A percentile compares a stretch with the other conserved stretches of the same genome.
phyloP scores from a whole-genome alignment of 2,888 invertebrate genomes.

The Crossocerus cetratus region DNA sequence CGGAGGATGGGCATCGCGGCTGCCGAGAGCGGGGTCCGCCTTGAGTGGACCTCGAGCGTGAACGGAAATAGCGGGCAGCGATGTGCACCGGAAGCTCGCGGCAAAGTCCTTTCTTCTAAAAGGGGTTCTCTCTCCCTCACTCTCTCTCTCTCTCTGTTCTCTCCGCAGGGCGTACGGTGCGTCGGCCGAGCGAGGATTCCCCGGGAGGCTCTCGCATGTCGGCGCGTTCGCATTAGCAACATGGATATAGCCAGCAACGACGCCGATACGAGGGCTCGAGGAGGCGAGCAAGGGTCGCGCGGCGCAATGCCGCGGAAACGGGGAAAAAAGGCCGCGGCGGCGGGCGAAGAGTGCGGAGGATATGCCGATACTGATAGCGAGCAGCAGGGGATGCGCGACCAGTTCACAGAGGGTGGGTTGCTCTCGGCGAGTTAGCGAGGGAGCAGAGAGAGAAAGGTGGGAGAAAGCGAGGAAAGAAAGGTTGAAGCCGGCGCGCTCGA shows the following conservation, averaged over 20 bases:
- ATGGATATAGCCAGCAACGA: no score
- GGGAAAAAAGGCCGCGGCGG: constrained; percentile 5
- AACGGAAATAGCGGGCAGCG: constrained; percentile 59
- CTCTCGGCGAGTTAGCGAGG: not conserved
- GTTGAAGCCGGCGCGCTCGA: not conserved
- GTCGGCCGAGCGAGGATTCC: constrained; percentile 29
- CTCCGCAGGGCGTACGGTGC: no score
- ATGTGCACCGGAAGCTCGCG: constrained; percentile 55
- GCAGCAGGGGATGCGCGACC: not conserved
- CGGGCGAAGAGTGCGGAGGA: no score
- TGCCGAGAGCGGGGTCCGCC: no score
- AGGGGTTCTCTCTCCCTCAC: not conserved
- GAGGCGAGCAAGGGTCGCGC: no score
- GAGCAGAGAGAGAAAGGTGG: constrained; percentile 14
- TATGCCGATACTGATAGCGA: not conserved
- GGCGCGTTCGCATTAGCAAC: constrained; percentile 7
- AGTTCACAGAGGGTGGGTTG: constrained; percentile 10
- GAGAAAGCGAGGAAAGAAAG: not conserved
- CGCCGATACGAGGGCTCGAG: no score
- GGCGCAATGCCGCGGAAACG: constrained; percentile 39
- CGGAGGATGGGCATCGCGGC: constrained; percentile 1
- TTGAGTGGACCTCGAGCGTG: constrained; percentile 40
- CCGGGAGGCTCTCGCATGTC: constrained; percentile 25
- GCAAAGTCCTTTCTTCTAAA: constrained; percentile 1
- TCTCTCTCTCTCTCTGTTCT: no score